Base-by-base conservation (phyloP, 2,888 invertebrate genomes). In the Agonopterix alstromeriana region DNA sequence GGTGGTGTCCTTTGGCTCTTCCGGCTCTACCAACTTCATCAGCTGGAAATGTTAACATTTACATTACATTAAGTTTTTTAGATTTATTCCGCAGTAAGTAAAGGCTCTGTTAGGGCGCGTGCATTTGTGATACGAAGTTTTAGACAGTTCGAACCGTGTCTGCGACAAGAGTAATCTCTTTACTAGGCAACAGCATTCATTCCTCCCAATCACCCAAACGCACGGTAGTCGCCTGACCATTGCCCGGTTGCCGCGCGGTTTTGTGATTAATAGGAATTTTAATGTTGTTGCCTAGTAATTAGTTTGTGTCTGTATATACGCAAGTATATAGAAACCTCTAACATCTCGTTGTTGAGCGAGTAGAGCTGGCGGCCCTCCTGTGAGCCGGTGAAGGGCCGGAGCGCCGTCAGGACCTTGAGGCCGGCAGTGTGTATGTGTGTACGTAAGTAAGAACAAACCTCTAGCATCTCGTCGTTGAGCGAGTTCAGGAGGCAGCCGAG, bases 321-420 rank as follows among this genome's bases (percentile, higher is more conserved):
- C 3, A 3, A 17, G 17, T 17, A 17, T 8, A 5, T 8, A 36
- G 8, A 38, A 3, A 96, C 95, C 90, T 97, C 96, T 2, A 97
- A 90, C 97, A 98, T 98, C 89, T 99, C 98, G 79, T 98, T 98
- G 72, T 98, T 98, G 49, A 98, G 91, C 27, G 96, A 96, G 83
- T 98, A 98, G 27, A 99, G 90, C 78, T 98, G 98, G 12, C 96
- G 90, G 0, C 97, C 98, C 76, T 97, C 96, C 47, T 95, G 94
- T 11, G 83, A 82, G 56, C 87, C 89, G 10, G 81, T 78, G 77
- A 87, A 87, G 61, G 93, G 92, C 1, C 94, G 90, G 38, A 94
- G 92, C 43, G 94, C 94, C 55, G 94, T 92, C 67, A 98, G 90
- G 84, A 97, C 93, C 56, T 94, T 94, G 17, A 2, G 17, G 17